Evolutionary conservation across 2,113 vertebrate genomes (phyloP).

Genomic region (Paracanthobrama guichenoti): DNA sequence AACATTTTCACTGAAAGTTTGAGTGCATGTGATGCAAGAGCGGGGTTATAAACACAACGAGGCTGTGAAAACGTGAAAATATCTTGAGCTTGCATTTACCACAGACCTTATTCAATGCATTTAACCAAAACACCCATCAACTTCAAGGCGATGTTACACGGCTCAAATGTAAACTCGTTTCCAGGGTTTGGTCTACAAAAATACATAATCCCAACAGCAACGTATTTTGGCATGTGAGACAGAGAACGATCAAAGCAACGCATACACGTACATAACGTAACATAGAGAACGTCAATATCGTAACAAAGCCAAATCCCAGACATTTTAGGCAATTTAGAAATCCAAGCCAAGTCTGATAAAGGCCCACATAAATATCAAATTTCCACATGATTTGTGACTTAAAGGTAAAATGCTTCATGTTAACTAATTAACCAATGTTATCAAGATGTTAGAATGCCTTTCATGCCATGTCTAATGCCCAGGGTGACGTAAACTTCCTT

Average conservation of each 20-base stretch:
- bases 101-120: not conserved
- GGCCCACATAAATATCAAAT: not conserved
- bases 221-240: not conserved
- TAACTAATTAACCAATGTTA: slow-evolving; percentile 6
- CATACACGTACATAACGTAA: not conserved
- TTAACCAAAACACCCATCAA: not conserved
- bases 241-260: not conserved
- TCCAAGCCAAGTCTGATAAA: not conserved
- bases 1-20: not conserved
- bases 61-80: not conserved
- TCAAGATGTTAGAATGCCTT: not conserved
- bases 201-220: not conserved
- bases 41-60: too few species aligned
- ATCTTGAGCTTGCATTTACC: not conserved
- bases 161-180: not conserved
- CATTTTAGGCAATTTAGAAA: not conserved
- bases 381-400: not conserved
- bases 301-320: not conserved
- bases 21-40: too few species aligned
- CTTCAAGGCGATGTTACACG: not conserved
- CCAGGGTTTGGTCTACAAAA: not conserved
- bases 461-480: not conserved
- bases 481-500: not conserved
- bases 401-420: not conserved
- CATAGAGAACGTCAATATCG: not conserved